phyloP scores from a whole-genome alignment of 2,888 invertebrate species.

The Athetis lepigone region DNA sequence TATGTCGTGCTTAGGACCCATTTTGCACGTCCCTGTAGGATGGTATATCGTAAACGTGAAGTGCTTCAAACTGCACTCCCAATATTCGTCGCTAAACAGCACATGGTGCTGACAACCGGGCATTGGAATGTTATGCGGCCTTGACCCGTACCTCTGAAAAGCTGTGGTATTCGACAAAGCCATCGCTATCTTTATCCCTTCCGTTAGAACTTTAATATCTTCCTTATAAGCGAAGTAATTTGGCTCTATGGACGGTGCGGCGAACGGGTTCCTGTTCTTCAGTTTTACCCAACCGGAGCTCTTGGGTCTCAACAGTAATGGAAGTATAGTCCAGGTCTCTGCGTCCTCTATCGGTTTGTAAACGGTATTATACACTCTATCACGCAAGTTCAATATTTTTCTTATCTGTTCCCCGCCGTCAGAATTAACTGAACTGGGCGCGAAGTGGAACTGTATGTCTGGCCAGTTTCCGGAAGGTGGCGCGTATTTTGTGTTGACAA shows the following conservation, averaged over 20 bases:
- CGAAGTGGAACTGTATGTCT: conserved; percentile 96
- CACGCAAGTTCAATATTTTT: conserved; percentile 93
- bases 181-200: conserved; percentile 96
- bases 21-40: conserved; percentile 96
- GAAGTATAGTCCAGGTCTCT: conserved; percentile 96
- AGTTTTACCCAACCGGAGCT: conserved; percentile 97
- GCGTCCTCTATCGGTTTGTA: conserved; percentile 95
- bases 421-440: conserved; percentile 95
- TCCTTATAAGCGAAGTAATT: conserved; percentile 97
- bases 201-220: conserved; percentile 94
- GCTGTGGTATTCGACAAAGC: conserved; percentile 94
- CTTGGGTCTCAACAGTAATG: conserved; percentile 95
- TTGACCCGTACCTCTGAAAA: conserved; percentile 95
- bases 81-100: conserved; percentile 95
- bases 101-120: conserved; percentile 94
- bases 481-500: conserved; percentile 96
- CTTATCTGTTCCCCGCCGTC: conserved; percentile 95
- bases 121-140: conserved; percentile 94
- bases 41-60: conserved; percentile 96
- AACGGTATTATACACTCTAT: conserved; percentile 95
- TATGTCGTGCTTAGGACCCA: conserved; percentile 94
- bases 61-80: conserved; percentile 96
- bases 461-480: conserved; percentile 94
- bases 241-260: conserved; percentile 96
- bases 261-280: conserved; percentile 94